A percentile compares a stretch with the other conserved stretches of the same genome.
Conservation (phyloP, 37 sponge, comb jelly and placozoan genomes). For the Chondrilla cf. caribensis region DNA sequence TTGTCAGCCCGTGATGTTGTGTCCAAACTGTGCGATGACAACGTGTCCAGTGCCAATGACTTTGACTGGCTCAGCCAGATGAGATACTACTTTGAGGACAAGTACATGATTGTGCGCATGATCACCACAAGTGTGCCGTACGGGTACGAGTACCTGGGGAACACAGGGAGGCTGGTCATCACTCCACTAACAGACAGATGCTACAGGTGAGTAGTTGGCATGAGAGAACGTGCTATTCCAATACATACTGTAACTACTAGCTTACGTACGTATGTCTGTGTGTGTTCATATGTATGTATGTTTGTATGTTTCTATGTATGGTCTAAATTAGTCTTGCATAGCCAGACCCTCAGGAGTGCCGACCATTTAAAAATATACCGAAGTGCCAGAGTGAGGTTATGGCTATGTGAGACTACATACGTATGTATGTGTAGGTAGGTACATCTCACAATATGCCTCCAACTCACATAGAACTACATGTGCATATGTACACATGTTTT, state of each 20-base stretch:
- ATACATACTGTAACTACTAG: background rate
- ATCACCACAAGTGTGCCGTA: conserved; percentile 96
- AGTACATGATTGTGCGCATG: conserved; percentile 84
- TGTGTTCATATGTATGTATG: background rate
- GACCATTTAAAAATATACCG: no score
- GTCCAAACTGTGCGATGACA: conserved; percentile 67
- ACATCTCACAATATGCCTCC: background rate
- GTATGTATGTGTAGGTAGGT: background rate
- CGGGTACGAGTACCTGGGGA: conserved; percentile 98
- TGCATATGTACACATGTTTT: no score
- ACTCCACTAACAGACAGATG: conserved; percentile 98
- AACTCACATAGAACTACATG: no score
- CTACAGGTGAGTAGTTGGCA: conserved; percentile 65
- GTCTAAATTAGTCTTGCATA: background rate
- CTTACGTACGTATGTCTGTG: background rate
- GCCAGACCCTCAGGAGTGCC: no score
- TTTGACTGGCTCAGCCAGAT: conserved; percentile 99
- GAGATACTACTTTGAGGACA: conserved; percentile 91
- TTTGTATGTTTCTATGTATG: background rate
- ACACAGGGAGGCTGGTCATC: conserved; percentile 96
- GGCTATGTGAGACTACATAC: background rate
- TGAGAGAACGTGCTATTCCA: background rate
- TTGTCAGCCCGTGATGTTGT: conserved; percentile 95
- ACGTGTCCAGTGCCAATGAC: conserved; percentile 66
- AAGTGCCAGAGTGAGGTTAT: no score